Conservation (phyloP, 2,113 vertebrate species). For the Vidua macroura region DNA sequence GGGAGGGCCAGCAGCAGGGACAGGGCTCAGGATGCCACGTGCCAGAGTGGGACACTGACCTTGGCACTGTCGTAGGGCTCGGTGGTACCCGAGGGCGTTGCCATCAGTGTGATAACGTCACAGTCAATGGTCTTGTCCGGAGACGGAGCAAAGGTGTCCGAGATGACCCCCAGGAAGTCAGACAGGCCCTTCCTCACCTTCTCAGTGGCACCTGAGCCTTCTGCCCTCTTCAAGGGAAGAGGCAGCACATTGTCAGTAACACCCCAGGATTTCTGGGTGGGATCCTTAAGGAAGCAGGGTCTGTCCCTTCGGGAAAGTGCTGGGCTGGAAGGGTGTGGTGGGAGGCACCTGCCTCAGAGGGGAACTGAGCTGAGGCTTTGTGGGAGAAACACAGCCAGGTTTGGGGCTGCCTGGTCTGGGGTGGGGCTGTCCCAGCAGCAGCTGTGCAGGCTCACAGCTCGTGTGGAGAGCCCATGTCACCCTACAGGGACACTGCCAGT, state of each 20-base stretch:
- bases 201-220: conserved; percentile 89
- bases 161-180: conserved; percentile 94
- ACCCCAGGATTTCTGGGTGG: fast-evolving
- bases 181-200: conserved; percentile 94
- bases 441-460: background rate
- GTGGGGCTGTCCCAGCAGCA: background rate
- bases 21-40: fast-evolving
- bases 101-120: conserved; percentile 95
- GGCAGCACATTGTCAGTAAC: background rate
- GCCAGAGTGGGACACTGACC: conserved; percentile 51
- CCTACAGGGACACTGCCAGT: background rate
- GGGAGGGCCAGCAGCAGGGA: background rate
- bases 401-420: background rate
- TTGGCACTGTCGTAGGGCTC: conserved; percentile 94
- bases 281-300: background rate
- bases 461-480: fast-evolving
- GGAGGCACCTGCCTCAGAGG: background rate
- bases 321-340: background rate
- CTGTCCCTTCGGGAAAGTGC: background rate
- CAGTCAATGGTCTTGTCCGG: conserved; percentile 98
- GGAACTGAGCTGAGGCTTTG: background rate
- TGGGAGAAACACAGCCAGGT: background rate
- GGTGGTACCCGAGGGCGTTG: conserved; percentile 91
- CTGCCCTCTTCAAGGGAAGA: conserved; percentile 75
- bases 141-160: conserved; percentile 93